Base-by-base conservation (phyloP, 2,888 invertebrate species). In the Agriopis marginaria region DNA sequence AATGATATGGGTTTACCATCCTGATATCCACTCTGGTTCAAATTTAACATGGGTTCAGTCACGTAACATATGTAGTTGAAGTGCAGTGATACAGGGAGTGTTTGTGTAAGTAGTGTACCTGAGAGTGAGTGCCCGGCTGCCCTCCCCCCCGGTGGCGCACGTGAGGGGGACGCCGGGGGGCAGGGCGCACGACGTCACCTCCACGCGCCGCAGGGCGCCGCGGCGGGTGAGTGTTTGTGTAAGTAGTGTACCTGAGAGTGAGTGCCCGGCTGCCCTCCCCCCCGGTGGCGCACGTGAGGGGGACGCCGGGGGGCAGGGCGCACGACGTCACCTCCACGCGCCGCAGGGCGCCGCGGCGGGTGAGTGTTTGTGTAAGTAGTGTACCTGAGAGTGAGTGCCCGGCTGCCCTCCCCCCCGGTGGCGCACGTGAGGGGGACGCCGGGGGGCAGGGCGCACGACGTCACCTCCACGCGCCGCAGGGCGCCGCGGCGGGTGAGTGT, bases 351-450 rank as follows among this genome's bases (percentile, higher is more conserved):
- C 73, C 12, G 2, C 72, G 50, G 0, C 74, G 49, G 0, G 17
- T 23, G 17, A 23, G 17, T 23, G 17, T 23, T 23, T 23, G 17
- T 23, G 17, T 23, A 23, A 23, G 17, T 23, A 23, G 2, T 23
- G 17, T 23, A 55, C 0, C 14, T 9, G 0, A 80, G 10, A 0
- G 39, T 51, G 0, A 8, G 7, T 0, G 72, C 40, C 0, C 66
- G 55, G 0, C 61, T 1, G 0, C 69, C 17, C 6, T 72, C 40
- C 0, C 59, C 63, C 0, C 55, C 10, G 3, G 56, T 56, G 32
- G 68, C 62, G 64, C 75, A 81, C 11, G 40, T 1, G 45, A 63
- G 3, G 40, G 53, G 4, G 68, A 65, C 1, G 70, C 23, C 0
- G 42, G 17, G 10, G 68, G 76, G 12, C 3, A 62, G 58, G 14